These are phyloP conservation scores for Ceramica pisi DNA, from an alignment of 2,888 invertebrate genomes.

Conservation along the genomic window DNA sequence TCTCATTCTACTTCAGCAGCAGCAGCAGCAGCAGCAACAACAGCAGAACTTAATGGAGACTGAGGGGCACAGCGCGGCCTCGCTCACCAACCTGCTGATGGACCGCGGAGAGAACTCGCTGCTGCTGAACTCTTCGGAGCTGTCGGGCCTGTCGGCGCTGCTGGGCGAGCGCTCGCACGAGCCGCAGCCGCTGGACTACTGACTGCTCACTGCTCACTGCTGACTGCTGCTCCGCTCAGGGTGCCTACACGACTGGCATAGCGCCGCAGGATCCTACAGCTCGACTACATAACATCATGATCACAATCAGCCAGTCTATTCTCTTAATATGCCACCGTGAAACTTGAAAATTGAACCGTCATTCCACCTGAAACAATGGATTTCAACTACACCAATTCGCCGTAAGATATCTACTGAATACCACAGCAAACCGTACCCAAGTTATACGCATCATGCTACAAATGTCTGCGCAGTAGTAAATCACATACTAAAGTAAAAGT, in stretches of 20 bases:
- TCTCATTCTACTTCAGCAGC: slow-evolving; percentile 19
- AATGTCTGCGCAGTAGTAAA: no score
- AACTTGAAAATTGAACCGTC: not conserved
- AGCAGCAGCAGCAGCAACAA: slow-evolving; percentile 16
- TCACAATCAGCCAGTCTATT: not conserved
- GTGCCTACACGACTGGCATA: no score
- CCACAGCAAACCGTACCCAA: no score
- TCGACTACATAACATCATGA: not conserved
- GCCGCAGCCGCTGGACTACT: slow-evolving; percentile 49
- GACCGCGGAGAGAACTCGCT: slow-evolving; percentile 71
- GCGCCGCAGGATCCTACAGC: no score
- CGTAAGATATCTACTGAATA: no score
- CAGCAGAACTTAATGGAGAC: slow-evolving; percentile 71
- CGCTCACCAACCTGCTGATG: slow-evolving; percentile 74
- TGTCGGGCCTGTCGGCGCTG: slow-evolving; percentile 83
- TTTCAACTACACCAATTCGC: no score
- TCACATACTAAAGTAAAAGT: no score
- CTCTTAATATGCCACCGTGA: not conserved
- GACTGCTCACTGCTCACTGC: no score
- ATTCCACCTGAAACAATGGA: no score
- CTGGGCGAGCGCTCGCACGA: slow-evolving; percentile 48
- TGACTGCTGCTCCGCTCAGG: no score
- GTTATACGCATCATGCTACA: no score
- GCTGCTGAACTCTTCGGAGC: slow-evolving; percentile 88
- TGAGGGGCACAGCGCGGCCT: slow-evolving; percentile 65